phyloP scores from a whole-genome alignment of 2,888 invertebrate species.

The Brachypalpus laphriformis region DNA sequence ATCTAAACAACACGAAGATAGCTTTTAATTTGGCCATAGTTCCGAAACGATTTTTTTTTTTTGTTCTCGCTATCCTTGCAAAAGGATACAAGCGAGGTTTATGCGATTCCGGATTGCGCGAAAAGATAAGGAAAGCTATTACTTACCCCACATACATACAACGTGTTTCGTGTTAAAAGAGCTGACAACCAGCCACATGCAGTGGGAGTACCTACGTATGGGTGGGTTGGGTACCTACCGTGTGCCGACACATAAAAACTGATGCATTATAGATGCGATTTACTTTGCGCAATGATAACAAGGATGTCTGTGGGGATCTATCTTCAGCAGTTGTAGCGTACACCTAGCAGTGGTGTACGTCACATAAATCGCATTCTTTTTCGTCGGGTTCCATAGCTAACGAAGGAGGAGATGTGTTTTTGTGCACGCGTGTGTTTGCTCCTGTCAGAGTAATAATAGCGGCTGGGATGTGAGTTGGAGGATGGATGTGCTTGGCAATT shows the following conservation, averaged over 20 bases:
- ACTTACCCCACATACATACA: slow-evolving; percentile 19
- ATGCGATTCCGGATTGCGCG: slow-evolving; percentile 27
- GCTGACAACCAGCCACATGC: background rate
- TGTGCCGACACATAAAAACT: background rate
- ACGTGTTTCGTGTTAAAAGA: background rate
- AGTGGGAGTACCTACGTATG: background rate
- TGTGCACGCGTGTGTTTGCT: slow-evolving; percentile 15
- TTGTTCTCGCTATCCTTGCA: background rate
- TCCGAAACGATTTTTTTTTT: slow-evolving; percentile 1
- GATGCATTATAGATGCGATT: slow-evolving; percentile 36
- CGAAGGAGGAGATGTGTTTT: slow-evolving; percentile 5
- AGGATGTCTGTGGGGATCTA: background rate
- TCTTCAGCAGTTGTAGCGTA: background rate
- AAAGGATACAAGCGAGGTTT: slow-evolving; percentile 15
- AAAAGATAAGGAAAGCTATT: slow-evolving; percentile 30
- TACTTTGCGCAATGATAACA: slow-evolving; percentile 17
- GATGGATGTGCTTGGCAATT: slow-evolving; percentile 26
- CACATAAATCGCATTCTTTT: background rate
- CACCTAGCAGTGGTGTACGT: background rate
- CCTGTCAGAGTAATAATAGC: slow-evolving; percentile 32
- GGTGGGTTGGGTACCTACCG: background rate
- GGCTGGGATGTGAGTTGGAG: background rate
- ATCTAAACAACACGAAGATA: background rate
- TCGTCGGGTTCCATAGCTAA: background rate
- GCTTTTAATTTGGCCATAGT: slow-evolving; percentile 25